Base-by-base conservation (phyloP, 2,113 vertebrate species). In the Lichenostomus cassidix region DNA sequence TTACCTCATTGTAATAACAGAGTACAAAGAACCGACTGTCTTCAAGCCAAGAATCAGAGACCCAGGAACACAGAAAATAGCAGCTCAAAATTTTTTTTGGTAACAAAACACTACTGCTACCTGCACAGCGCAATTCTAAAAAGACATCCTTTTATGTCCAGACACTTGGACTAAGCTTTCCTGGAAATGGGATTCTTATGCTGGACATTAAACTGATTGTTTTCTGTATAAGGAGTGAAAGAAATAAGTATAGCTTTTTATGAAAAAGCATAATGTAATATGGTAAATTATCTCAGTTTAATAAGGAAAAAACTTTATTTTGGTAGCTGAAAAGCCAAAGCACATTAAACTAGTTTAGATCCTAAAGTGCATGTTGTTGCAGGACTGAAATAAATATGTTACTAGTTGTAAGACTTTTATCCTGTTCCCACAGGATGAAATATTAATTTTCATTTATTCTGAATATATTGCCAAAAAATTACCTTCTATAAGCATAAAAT, bases 11-110 rank as follows among this genome's bases (percentile, higher is more conserved):
- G 97, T 97, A 96, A 96, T 92, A 94, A 95, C 88, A 67, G 71
- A 96, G 94, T 96, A 98, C 98, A 99, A 99, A 98, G 98, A 94
- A 90, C 93, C 77, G 89, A 98, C 97, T 98, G 98, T 98, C 96
- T 93, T 96, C 74, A 87, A 92, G 98, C 98, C 98, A 98, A 98
- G 96, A 97, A 96, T 95, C 78, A 92, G 97, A 97, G 97, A 97
- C 94, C 91, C 95, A 96, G 97, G 97, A 95, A 94, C 93, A 94
- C 71, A 95, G 95, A 97, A 97, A 98, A 97, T 75, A 98, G 96
- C 92, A 85, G 95, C 94, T 89, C 90, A 86, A 76, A 60, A 77
- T 86, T 95, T 97, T 95, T 95, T 90, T 89, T 89, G 64, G 91
- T 94, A 96, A 97, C 82, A 84, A 93, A 93, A 94, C 85, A 85